These are phyloP conservation scores for Cheilosia vulpina DNA, from an alignment of 2,888 invertebrate species.

Conservation along the genomic window DNA sequence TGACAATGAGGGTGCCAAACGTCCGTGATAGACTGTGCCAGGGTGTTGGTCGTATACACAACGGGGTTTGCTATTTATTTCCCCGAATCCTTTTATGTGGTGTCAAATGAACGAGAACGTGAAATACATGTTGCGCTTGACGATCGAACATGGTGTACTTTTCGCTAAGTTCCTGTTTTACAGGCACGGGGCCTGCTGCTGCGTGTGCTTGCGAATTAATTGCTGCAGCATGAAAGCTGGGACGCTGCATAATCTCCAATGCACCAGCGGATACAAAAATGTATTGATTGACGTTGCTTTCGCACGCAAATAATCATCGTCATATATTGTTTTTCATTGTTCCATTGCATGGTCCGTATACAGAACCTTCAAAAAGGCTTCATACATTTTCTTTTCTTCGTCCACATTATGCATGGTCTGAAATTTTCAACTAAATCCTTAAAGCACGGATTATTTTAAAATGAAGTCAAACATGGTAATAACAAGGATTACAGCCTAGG, in stretches of 20 bases:
- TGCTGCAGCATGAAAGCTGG: not conserved
- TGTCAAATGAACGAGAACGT: constrained; percentile 10
- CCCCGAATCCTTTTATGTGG: constrained; percentile 30
- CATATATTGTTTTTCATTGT: not conserved
- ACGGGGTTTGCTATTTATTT: constrained; percentile 39
- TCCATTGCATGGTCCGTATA: not conserved
- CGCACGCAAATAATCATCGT: constrained; percentile 13
- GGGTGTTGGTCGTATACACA: constrained; percentile 20
- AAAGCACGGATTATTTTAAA: constrained; percentile 9
- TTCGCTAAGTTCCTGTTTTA: constrained; percentile 1
- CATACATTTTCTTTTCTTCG: not conserved
- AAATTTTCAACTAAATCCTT: not conserved
- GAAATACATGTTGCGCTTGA: constrained; percentile 60
- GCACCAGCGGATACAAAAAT: not conserved
- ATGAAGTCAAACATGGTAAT: constrained; percentile 25
- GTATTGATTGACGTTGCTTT: constrained; percentile 60
- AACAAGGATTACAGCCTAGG: constrained; percentile 15
- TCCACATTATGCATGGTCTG: not conserved
- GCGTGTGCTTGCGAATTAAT: constrained; percentile 5
- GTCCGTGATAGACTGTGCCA: not conserved
- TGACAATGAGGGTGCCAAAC: constrained; percentile 32
- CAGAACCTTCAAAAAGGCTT: not conserved
- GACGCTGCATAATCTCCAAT: constrained; percentile 12
- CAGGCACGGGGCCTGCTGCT: not conserved
- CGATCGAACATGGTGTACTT: constrained; percentile 44